phyloP scores from a whole-genome alignment of 2,888 invertebrate species.

The Stramonita haemastoma region DNA sequence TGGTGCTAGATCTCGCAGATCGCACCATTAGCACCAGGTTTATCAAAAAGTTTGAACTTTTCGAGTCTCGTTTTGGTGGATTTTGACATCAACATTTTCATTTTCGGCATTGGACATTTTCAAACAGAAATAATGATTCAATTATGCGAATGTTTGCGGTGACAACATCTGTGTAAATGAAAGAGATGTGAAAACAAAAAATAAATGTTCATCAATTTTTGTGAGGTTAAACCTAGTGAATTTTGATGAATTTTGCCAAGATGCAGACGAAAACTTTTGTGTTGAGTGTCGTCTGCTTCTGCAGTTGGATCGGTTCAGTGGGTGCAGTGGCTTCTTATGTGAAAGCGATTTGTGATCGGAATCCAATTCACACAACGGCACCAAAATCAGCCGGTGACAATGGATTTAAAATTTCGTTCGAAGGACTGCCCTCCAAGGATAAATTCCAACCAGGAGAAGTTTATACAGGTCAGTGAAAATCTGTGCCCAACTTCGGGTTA shows the following conservation, averaged over 20 bases:
- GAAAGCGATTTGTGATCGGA: constrained; percentile 49
- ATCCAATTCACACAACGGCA: constrained; percentile 50
- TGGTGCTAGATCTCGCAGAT: background rate
- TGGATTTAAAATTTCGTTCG: constrained; percentile 49
- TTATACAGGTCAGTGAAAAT: constrained; percentile 46
- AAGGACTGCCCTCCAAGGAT: constrained; percentile 44
- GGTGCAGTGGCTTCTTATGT: constrained; percentile 45
- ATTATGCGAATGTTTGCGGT: background rate
- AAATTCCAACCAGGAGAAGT: constrained; percentile 47
- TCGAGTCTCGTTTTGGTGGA: background rate
- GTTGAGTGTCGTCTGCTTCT: constrained; percentile 32
- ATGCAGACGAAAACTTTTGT: constrained; percentile 32
- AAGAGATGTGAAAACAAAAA: constrained; percentile 16
- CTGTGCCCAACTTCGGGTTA: background rate
- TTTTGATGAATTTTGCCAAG: background rate
- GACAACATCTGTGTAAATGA: background rate
- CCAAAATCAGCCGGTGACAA: constrained; percentile 44
- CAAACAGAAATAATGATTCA: background rate
- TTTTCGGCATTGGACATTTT: background rate
- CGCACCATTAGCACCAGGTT: too few species aligned
- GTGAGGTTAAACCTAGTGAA: background rate
- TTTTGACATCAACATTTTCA: background rate
- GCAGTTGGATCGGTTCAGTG: constrained; percentile 15
- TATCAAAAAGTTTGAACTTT: background rate
- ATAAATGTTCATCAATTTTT: background rate